These are phyloP conservation scores for Alosa alosa DNA, from an alignment of 2,113 vertebrate species.

Conservation along the genomic window DNA sequence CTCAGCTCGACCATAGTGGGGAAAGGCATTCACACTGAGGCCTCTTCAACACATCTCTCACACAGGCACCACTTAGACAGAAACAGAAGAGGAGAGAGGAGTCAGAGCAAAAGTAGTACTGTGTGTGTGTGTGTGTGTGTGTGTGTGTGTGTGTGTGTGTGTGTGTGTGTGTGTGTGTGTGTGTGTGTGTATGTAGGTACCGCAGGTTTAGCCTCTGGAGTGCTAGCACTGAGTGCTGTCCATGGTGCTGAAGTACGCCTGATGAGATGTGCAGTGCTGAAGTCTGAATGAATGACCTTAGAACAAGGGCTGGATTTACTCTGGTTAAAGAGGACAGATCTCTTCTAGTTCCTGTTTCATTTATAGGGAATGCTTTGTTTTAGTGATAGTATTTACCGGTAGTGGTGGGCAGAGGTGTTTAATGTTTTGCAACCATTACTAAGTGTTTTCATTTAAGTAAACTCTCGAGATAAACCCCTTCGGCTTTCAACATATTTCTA, in stretches of 20 bases:
- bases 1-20: neutral
- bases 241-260: neutral
- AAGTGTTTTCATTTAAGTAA: neutral
- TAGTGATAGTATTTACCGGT: no score
- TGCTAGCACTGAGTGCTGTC: neutral
- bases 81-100: neutral
- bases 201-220: neutral
- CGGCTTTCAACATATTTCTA: no score
- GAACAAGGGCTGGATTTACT: no score
- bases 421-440: neutral
- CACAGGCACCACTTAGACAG: slow-evolving; percentile 27
- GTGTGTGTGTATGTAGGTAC: neutral
- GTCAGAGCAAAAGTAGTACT: neutral
- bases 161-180: no score
- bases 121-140: no score
- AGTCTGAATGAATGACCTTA: neutral
- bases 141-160: no score
- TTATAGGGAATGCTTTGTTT: neutral
- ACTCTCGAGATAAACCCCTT: neutral
- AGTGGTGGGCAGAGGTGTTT: no score
- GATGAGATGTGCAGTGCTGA: neutral
- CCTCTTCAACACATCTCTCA: neutral
- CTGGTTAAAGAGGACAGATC: no score
- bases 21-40: neutral
- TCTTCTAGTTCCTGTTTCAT: no score